A percentile compares a stretch with the other conserved stretches of the same genome.
These are phyloP conservation scores for Vanessa tameamea DNA, from an alignment of 1,140 invertebrate genomes.

Conservation along the genomic window DNA sequence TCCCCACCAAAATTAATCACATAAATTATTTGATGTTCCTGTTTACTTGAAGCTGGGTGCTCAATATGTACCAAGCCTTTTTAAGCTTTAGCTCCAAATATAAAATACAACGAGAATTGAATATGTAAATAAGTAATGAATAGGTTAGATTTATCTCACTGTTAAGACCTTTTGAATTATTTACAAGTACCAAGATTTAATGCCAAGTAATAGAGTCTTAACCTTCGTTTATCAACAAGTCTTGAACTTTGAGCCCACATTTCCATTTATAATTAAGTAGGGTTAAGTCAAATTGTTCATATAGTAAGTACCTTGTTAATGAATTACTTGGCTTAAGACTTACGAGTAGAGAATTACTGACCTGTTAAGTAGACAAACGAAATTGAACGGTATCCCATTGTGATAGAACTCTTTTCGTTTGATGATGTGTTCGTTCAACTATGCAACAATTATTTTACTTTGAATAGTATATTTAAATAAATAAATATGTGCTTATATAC, in stretches of 20 bases:
- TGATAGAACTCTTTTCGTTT: background rate
- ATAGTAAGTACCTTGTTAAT: slow-evolving; percentile 1
- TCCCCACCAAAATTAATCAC: too few species aligned
- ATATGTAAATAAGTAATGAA: too few species aligned
- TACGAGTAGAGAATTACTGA: background rate
- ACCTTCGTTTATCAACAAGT: background rate
- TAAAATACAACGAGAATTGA: too few species aligned
- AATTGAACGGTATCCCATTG: background rate
- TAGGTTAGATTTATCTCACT: too few species aligned
- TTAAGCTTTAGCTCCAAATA: too few species aligned
- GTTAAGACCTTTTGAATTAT: background rate
- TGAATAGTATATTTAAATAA: background rate
- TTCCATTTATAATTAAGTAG: background rate
- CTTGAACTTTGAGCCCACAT: background rate
- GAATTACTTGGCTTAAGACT: background rate
- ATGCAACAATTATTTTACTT: background rate
- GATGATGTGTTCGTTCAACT: background rate
- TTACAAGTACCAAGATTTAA: background rate
- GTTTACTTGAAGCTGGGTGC: too few species aligned
- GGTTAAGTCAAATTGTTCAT: background rate
- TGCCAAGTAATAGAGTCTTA: background rate
- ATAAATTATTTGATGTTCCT: too few species aligned
- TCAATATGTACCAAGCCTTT: too few species aligned
- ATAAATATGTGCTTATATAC: too few species aligned
- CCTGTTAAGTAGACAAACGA: background rate